Evolutionary conservation across 2,113 vertebrate genomes (phyloP).

Genomic region (Dicentrarchus labrax): DNA sequence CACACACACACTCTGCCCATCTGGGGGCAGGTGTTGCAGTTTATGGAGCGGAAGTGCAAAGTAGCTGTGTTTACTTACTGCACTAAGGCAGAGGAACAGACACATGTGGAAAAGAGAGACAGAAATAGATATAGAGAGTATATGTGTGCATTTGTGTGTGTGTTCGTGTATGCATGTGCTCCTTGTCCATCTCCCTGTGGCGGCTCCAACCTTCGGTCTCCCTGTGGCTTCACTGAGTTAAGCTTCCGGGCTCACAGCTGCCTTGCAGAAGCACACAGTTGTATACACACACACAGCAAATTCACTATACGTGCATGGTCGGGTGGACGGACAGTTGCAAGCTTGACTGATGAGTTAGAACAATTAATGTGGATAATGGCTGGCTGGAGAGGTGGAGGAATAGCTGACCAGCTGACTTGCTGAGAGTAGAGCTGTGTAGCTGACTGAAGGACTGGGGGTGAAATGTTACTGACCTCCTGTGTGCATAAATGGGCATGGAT

Average conservation of each 20-base stretch:
- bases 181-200: constrained; percentile 60
- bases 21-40: constrained; percentile 78
- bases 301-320: constrained; percentile 30
- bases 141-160: constrained; percentile 7
- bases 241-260: constrained; percentile 77
- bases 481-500: neutral
- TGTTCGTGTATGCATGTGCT: neutral
- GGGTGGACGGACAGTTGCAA: constrained; percentile 11
- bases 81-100: constrained; percentile 55
- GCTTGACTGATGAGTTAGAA: constrained; percentile 8
- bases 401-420: neutral
- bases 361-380: constrained; percentile 18
- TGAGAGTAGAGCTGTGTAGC: constrained; percentile 7
- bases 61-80: constrained; percentile 67
- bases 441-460: neutral
- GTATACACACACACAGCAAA: constrained; percentile 24
- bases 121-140: constrained; percentile 38
- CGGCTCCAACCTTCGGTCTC: constrained; percentile 64
- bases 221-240: constrained; percentile 71
- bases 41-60: constrained; percentile 80
- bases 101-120: constrained; percentile 56
- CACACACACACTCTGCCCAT: constrained; percentile 39
- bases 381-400: constrained; percentile 4
- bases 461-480: neutral
- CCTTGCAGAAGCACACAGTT: constrained; percentile 48